Percentiles rank a stretch among this genome's conserved stretches.
These are phyloP conservation scores for Eolophus roseicapilla DNA, from an alignment of 2,113 vertebrate species.

Conservation along the genomic window DNA sequence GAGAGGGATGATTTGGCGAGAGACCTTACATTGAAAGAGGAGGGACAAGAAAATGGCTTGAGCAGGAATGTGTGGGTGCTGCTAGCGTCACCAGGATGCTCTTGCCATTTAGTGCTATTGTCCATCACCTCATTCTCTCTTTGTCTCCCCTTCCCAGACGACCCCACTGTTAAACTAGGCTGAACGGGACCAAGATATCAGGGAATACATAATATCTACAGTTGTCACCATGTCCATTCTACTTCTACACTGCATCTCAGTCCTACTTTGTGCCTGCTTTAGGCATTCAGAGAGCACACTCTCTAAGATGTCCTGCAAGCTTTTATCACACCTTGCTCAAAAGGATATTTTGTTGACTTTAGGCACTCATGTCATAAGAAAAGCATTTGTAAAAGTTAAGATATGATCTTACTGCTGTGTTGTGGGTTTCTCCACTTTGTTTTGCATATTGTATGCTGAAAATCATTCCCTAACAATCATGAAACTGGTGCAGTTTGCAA, in stretches of 20 bases:
- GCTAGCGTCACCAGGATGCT: not conserved
- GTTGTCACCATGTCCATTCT: not conserved
- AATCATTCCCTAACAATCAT: not conserved
- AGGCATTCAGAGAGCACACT: not conserved
- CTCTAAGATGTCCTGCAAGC: not conserved
- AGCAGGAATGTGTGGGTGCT: not conserved
- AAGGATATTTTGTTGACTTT: not conserved
- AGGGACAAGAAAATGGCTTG: not conserved
- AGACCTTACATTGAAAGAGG: not conserved
- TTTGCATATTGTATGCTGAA: not conserved
- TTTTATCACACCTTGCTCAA: not conserved
- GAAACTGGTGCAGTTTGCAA: not conserved
- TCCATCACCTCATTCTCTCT: not conserved
- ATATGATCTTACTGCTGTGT: slow-evolving; percentile 39
- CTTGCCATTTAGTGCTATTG: not conserved
- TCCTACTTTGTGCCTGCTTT: not conserved
- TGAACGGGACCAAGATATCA: not conserved
- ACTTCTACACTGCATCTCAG: accelerated
- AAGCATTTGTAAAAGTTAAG: slow-evolving; percentile 37
- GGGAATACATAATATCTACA: not conserved
- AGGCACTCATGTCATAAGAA: not conserved
- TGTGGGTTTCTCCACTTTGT: slow-evolving; percentile 10
- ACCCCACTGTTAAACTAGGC: not conserved
- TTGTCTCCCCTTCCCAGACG: not conserved
- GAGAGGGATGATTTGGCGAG: not conserved